phyloP scores from a whole-genome alignment of 2,888 invertebrate species.

The Macrosiphum euphorbiae region DNA sequence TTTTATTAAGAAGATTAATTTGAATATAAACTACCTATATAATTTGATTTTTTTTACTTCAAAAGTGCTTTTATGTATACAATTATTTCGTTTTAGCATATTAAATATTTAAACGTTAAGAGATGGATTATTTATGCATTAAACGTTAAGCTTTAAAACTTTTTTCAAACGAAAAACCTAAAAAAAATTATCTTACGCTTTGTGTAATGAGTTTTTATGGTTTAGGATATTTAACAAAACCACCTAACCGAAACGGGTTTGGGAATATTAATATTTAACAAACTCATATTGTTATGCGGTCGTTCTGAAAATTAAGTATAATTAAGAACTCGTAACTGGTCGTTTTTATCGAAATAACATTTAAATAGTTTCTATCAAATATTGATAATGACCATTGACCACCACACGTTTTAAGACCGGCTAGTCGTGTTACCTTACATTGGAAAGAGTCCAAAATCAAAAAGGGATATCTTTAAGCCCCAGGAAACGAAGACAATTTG shows the following conservation, averaged over 20 bases:
- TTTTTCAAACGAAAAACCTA: background rate
- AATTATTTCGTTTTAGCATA: background rate
- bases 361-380: background rate
- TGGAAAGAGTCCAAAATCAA: constrained; percentile 24
- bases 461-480: background rate
- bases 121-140: background rate
- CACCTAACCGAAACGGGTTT: background rate
- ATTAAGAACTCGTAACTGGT: background rate
- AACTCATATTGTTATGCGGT: background rate
- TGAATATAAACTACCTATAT: too few relatives aligned
- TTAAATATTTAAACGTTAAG: background rate
- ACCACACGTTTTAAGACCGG: too few relatives aligned
- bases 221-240: background rate
- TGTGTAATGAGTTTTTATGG: background rate
- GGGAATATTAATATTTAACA: background rate
- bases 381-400: background rate
- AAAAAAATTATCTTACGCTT: background rate
- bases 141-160: constrained; percentile 4
- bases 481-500: background rate
- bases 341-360: background rate
- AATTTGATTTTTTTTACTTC: background rate
- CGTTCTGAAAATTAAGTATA: background rate
- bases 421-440: constrained; percentile 1
- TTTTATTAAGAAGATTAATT: background rate
- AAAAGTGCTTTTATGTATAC: background rate